These are phyloP conservation scores for Pseudomugil gertrudae DNA, from an alignment of 2,797 vertebrate genomes.

Conservation along the genomic window DNA sequence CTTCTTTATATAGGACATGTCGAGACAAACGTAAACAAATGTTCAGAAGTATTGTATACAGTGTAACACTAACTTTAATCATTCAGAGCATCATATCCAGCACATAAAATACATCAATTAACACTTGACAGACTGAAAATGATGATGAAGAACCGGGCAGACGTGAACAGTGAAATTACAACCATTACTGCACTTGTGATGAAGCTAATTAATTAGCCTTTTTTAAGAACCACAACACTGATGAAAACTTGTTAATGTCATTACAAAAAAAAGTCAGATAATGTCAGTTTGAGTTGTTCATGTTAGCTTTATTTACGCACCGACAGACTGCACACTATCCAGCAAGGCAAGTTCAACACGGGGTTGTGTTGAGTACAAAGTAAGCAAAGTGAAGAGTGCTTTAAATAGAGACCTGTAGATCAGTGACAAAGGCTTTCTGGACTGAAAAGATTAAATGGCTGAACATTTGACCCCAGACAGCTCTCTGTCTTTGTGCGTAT, in stretches of 20 bases:
- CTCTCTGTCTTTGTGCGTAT: conserved; percentile 17
- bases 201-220: conserved; percentile 5
- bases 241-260: conserved; percentile 2
- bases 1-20: conserved; percentile 8
- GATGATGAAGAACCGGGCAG: conserved; percentile 3
- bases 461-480: background rate
- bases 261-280: conserved; percentile 3
- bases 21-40: conserved; percentile 23
- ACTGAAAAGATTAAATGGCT: conserved; percentile 20
- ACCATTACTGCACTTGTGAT: conserved; percentile 4
- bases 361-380: conserved; percentile 38
- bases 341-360: conserved; percentile 26
- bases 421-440: conserved; percentile 10
- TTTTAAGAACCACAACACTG: conserved; percentile 15
- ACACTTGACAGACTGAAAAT: conserved; percentile 17
- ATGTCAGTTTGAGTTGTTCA: background rate
- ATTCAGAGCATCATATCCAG: conserved; percentile 24
- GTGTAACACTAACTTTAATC: conserved; percentile 23
- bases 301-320: conserved; percentile 10
- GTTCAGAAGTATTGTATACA: conserved; percentile 17
- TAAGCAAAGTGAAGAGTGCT: conserved; percentile 44
- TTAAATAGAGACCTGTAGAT: conserved; percentile 12
- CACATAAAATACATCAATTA: conserved; percentile 14
- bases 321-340: conserved; percentile 4
- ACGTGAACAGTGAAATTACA: conserved; percentile 31